Evolutionary conservation across 2,888 invertebrate genomes (phyloP).

Genomic region (Cecidostiba fungosa): DNA sequence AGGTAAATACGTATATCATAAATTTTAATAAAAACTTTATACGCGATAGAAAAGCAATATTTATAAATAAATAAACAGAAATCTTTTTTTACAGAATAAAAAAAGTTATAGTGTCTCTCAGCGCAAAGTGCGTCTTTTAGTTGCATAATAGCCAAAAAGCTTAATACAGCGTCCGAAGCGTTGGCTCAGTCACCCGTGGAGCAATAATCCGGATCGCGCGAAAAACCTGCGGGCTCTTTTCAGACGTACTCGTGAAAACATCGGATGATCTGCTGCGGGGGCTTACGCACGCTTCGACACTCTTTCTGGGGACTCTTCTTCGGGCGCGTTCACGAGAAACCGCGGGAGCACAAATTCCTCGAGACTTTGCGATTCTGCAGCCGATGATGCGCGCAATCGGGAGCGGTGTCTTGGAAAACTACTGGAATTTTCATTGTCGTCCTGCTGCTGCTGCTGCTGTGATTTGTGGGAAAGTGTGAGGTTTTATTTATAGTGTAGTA

Average conservation of each 20-base stretch:
- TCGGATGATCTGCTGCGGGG: slow-evolving; percentile 68
- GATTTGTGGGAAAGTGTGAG: not conserved
- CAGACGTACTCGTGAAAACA: slow-evolving; percentile 70
- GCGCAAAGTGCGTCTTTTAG: slow-evolving; percentile 7
- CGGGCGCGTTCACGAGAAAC: slow-evolving; percentile 39
- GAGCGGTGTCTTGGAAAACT: slow-evolving; percentile 47
- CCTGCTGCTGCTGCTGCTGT: too few relatives aligned
- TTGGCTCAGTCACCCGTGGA: slow-evolving; percentile 42
- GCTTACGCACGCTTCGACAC: slow-evolving; percentile 72
- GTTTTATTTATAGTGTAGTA: not conserved
- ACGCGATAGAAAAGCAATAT: too few relatives aligned
- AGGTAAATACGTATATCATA: not conserved
- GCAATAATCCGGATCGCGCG: slow-evolving; percentile 63
- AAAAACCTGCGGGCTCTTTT: slow-evolving; percentile 56
- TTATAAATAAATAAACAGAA: too few relatives aligned
- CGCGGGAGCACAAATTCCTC: slow-evolving; percentile 24
- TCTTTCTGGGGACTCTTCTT: slow-evolving; percentile 61
- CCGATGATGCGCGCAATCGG: slow-evolving; percentile 36
- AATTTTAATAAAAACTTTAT: not conserved
- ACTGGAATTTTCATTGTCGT: slow-evolving; percentile 61
- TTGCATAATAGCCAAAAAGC: slow-evolving; percentile 39
- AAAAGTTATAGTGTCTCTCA: not conserved
- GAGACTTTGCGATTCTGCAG: slow-evolving; percentile 43
- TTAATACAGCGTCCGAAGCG: not conserved
- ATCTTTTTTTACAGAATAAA: not conserved